Conservation (phyloP, 37 sponge, comb jelly and placozoan species). For the Cladorhizidae sp. region DNA sequence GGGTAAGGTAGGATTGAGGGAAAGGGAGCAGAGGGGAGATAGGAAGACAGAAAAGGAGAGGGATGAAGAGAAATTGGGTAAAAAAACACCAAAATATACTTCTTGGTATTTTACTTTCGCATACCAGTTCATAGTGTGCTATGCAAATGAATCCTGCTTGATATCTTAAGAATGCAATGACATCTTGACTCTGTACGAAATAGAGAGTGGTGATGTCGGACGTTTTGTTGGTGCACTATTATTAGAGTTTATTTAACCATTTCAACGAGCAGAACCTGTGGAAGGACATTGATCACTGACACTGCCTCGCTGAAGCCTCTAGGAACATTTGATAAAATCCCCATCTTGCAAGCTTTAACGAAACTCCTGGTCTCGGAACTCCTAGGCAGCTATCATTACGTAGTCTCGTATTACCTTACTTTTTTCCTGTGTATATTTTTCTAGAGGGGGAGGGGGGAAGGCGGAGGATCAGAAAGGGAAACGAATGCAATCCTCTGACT, state of each 20-base stretch:
- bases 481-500: neutral
- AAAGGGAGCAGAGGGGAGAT: too few relatives aligned
- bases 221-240: conserved; percentile 7
- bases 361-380: too few relatives aligned
- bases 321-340: conserved; percentile 55
- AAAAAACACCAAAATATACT: too few relatives aligned
- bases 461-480: too few relatives aligned
- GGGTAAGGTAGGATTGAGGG: too few relatives aligned
- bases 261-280: conserved; percentile 75
- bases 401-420: too few relatives aligned
- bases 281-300: conserved; percentile 56
- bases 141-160: conserved; percentile 49
- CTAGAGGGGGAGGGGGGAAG: too few relatives aligned
- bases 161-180: conserved; percentile 72
- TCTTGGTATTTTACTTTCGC: neutral
- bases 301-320: conserved; percentile 73
- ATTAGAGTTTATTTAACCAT: conserved; percentile 59
- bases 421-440: too few relatives aligned
- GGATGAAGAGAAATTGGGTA: too few relatives aligned
- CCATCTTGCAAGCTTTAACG: too few relatives aligned
- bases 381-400: too few relatives aligned
- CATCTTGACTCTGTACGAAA: conserved; percentile 73
- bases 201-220: neutral
- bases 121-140: conserved; percentile 55
- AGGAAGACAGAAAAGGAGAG: too few relatives aligned